Base-by-base conservation (phyloP, 2,113 vertebrate genomes). In the Brachirus orientalis region DNA sequence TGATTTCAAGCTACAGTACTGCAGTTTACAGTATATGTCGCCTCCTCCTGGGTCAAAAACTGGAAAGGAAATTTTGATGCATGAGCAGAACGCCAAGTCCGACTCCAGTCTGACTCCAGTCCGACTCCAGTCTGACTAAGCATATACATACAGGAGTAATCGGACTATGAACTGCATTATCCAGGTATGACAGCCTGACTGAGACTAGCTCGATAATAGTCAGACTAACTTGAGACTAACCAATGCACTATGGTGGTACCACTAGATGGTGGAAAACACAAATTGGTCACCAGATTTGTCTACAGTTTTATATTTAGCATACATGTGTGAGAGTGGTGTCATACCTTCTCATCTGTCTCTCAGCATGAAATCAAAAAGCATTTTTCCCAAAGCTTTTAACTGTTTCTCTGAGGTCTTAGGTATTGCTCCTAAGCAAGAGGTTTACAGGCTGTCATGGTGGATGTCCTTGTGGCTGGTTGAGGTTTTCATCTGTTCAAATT, bases 401-500 rank as follows among this genome's bases (percentile, higher is more conserved):
- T 53, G 3, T 33, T 57, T 13, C 4, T 14, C 37, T 18, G 18
- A 45, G 28, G 46, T 8, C 11, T 38, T 20, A 63, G 6, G n/a
- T 70, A 43, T 41, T 5, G 38, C 12, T 41, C 16, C 44, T n/a
- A 14, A 64, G 10, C 63, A 14, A 41, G 8, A 37, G 12, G 19
- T 66, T 82, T 38, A 35, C 18, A 33, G n/a, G 17, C 13, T 75
- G 10, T 46, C 10, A 50, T 63, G 37, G 36, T 63, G 47, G 4
- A 69, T 37, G 50, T 69, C 18, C 20, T 63, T 18, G 28, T 60
- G 16, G 16, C 43, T 72, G 52, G 11, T 48, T 70, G 48, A 36
- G 35, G 46, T 69, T 77, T 77, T 33, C 3, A 14, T 74, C 51
- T 77, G 55, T 78, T 80, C 69, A 43, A 46, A 64, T 73, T 20